A percentile compares a stretch with the other conserved stretches of the same genome.
Conservation (phyloP, 2,888 invertebrate genomes). For the Hipparchia semele region DNA sequence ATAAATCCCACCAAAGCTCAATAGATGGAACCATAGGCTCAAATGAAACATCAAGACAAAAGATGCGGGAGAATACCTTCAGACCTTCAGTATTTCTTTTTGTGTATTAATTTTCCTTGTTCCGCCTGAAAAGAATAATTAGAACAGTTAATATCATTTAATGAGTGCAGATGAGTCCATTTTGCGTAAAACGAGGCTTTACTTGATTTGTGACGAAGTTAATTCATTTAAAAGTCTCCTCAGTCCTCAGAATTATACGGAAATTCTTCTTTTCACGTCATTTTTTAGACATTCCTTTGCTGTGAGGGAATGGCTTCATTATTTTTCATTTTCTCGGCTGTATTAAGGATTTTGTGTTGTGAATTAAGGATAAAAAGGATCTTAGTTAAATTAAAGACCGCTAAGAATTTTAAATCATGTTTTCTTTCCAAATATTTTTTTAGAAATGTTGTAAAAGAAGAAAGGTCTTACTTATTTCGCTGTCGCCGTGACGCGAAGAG, state of each 20-base stretch:
- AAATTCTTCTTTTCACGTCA: conserved; percentile 37
- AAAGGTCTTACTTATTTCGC: neutral
- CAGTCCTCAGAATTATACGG: conserved; percentile 42
- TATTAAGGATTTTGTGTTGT: neutral
- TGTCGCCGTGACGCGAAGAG: no score
- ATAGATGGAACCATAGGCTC: no score
- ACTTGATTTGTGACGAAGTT: conserved; percentile 64
- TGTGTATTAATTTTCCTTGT: conserved; percentile 25
- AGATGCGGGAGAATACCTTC: no score
- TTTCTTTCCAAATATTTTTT: neutral
- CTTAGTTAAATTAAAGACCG: neutral
- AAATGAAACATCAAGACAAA: neutral
- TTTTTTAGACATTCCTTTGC: conserved; percentile 42
- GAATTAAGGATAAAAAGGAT: neutral
- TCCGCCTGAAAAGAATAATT: conserved; percentile 62
- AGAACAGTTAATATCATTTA: conserved; percentile 67
- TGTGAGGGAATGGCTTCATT: conserved; percentile 4
- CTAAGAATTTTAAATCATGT: neutral
- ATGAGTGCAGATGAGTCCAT: conserved; percentile 65
- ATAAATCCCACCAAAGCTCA: no score
- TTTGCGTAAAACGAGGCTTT: conserved; percentile 50
- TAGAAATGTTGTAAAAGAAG: neutral
- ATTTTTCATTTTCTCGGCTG: neutral
- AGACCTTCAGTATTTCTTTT: neutral
- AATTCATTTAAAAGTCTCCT: conserved; percentile 52